These are phyloP conservation scores for Mesocentrotus franciscanus DNA, from an alignment of 53 echinoderm and acorn worm species.

Conservation along the genomic window DNA sequence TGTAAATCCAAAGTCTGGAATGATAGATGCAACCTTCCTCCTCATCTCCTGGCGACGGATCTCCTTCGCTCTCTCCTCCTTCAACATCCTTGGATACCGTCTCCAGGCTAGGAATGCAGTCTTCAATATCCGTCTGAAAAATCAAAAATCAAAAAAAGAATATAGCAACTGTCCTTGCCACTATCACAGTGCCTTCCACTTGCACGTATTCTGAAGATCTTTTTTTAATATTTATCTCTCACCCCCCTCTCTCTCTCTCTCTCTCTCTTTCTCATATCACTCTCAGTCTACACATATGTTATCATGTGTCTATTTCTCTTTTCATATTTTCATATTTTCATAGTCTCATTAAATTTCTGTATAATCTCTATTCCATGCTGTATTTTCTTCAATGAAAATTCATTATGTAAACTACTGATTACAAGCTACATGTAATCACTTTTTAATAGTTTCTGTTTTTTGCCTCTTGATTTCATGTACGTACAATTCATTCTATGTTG, in stretches of 20 bases:
- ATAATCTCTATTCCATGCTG: too few relatives aligned
- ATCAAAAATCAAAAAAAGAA: neutral
- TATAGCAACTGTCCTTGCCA: neutral
- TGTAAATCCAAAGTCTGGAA: constrained; percentile 89
- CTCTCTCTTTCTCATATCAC: neutral
- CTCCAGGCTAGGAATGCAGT: constrained; percentile 81
- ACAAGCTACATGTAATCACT: too few relatives aligned
- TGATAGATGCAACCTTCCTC: constrained; percentile 88
- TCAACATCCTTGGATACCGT: constrained; percentile 84
- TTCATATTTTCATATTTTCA: too few relatives aligned
- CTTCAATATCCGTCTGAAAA: constrained; percentile 81
- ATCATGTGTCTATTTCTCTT: too few relatives aligned
- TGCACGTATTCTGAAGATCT: neutral
- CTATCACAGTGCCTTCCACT: neutral
- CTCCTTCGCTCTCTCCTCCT: constrained; percentile 80
- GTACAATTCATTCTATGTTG: too few relatives aligned
- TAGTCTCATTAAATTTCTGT: too few relatives aligned
- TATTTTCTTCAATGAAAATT: too few relatives aligned
- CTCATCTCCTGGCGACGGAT: constrained; percentile 84
- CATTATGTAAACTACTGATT: too few relatives aligned
- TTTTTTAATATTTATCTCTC: too few relatives aligned
- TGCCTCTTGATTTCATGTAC: too few relatives aligned
- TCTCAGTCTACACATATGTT: neutral
- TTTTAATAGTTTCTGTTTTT: too few relatives aligned
- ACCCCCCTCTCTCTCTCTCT: neutral